Conservation (phyloP, 2,797 vertebrate species). For the Eulemur rubriventer region DNA sequence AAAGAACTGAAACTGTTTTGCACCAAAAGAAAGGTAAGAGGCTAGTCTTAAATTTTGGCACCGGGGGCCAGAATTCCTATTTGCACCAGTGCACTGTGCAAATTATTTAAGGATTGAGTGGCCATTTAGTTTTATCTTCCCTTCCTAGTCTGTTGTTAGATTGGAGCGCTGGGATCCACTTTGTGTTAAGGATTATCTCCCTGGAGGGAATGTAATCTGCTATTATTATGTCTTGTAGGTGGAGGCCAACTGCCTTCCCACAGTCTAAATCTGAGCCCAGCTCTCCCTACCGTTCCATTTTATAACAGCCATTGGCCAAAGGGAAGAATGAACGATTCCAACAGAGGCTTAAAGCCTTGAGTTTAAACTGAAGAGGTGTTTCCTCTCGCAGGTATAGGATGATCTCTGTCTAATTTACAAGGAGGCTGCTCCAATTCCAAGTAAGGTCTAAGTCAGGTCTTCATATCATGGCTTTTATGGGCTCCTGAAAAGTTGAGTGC, state of each 20-base stretch:
- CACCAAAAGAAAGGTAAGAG: background rate
- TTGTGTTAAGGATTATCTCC: constrained; percentile 25
- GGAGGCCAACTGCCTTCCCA: background rate
- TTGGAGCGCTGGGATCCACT: background rate
- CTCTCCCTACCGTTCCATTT: background rate
- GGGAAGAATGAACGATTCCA: background rate
- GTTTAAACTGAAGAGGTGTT: background rate
- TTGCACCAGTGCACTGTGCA: background rate
- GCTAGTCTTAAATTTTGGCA: background rate
- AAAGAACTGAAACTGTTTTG: background rate
- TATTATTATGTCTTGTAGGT: background rate
- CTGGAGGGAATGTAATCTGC: background rate
- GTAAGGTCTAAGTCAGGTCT: background rate
- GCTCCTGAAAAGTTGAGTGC: background rate
- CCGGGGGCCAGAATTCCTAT: background rate
- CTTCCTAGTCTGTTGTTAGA: constrained; percentile 1
- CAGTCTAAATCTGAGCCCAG: background rate
- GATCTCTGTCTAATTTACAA: background rate
- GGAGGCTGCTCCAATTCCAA: background rate
- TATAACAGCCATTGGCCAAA: background rate
- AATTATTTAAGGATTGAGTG: background rate
- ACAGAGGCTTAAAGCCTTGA: background rate
- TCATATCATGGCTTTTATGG: background rate
- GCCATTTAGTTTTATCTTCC: background rate
- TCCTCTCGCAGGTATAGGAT: background rate